Percentiles rank a stretch among this genome's conserved stretches.
phyloP scores from a whole-genome alignment of 2,888 invertebrate species.

The Petrolisthes cinctipes region DNA sequence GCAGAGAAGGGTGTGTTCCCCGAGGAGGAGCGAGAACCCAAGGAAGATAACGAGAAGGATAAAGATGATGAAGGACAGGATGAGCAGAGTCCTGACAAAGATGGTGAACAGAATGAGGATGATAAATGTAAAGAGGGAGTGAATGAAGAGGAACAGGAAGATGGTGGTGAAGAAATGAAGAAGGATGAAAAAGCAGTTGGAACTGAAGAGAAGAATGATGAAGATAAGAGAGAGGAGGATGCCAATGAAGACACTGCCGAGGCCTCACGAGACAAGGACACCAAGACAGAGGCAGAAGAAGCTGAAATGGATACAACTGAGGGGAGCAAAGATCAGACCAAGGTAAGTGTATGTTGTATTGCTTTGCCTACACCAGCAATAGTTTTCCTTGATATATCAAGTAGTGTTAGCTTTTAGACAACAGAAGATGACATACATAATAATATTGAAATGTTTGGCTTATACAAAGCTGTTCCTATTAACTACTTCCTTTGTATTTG shows the following conservation, averaged over 20 bases:
- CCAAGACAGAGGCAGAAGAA: constrained; percentile 65
- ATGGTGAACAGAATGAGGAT: constrained; percentile 68
- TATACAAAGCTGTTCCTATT: too few species aligned
- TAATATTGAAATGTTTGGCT: not conserved
- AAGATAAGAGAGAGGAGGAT: constrained; percentile 68
- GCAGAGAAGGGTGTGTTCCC: constrained; percentile 61
- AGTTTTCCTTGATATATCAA: too few species aligned
- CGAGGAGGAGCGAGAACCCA: constrained; percentile 52
- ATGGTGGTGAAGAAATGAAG: constrained; percentile 70
- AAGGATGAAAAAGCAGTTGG: constrained; percentile 72
- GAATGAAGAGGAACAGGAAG: constrained; percentile 67
- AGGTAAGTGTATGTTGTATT: constrained; percentile 34
- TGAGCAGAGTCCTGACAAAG: constrained; percentile 65
- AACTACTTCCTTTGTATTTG: too few species aligned
- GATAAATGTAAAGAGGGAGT: constrained; percentile 67
- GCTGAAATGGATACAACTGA: constrained; percentile 63
- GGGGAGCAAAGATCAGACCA: constrained; percentile 63
- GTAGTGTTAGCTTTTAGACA: too few species aligned
- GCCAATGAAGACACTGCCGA: constrained; percentile 67
- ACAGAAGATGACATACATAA: not conserved
- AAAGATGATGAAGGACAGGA: constrained; percentile 28
- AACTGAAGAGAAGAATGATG: constrained; percentile 72
- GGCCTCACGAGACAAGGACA: constrained; percentile 65
- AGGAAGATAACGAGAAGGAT: constrained; percentile 45
- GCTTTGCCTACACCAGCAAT: not conserved